These are phyloP conservation scores for Globia sparganii DNA, from an alignment of 2,888 invertebrate species.

Conservation along the genomic window DNA sequence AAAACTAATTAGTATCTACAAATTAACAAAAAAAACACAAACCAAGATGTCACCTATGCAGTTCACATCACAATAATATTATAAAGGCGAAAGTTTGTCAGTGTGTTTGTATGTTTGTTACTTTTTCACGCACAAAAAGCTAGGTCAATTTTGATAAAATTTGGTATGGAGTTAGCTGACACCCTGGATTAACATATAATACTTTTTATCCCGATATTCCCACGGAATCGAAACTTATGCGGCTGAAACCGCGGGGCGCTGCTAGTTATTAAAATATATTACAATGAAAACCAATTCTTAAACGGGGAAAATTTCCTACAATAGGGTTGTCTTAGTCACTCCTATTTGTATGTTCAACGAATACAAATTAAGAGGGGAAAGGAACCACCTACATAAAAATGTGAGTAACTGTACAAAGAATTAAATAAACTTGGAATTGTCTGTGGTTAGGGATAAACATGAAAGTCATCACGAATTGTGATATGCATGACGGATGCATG, in stretches of 20 bases:
- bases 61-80: too few species aligned
- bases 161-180: too few species aligned
- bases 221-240: too few species aligned
- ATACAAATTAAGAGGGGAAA: conserved; percentile 8
- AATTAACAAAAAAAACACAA: neutral
- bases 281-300: neutral
- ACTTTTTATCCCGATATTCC: too few species aligned
- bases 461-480: conserved; percentile 19
- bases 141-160: too few species aligned
- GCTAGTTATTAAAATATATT: neutral
- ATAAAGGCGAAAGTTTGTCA: too few species aligned
- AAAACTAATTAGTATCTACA: too few species aligned
- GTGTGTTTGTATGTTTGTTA: too few species aligned
- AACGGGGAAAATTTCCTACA: neutral
- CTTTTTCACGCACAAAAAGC: too few species aligned
- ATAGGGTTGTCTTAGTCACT: conserved; percentile 9
- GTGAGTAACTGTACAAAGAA: conserved; percentile 17
- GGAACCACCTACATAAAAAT: neutral
- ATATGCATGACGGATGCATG: neutral
- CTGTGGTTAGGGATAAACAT: conserved; percentile 21
- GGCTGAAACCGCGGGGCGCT: too few species aligned
- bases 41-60: neutral
- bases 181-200: too few species aligned
- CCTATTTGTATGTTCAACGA: neutral
- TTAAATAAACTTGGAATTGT: neutral